phyloP scores from a whole-genome alignment of 1,140 invertebrate genomes.

The Acromyrmex heyeri region DNA sequence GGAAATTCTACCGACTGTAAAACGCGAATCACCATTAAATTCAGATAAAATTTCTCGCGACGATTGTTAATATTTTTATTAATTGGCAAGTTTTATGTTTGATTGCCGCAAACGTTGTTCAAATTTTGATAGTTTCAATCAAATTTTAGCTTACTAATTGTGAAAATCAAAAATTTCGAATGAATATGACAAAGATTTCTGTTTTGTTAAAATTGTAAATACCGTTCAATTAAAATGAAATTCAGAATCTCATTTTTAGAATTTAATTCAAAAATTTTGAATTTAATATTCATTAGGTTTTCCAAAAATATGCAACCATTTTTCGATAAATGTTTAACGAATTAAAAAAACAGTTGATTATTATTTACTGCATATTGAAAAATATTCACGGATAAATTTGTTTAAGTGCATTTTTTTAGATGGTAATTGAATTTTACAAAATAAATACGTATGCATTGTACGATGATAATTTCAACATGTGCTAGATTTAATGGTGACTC shows the following conservation, averaged over 20 bases:
- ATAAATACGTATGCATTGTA: too few relatives aligned
- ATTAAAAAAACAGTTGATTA: background rate
- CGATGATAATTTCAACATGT: background rate
- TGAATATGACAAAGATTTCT: background rate
- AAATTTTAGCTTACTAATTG: background rate
- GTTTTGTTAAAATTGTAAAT: background rate
- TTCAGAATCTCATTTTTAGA: background rate
- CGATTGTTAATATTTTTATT: background rate
- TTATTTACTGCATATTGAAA: conserved; percentile 2
- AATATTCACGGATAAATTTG: background rate
- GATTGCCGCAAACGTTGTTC: background rate
- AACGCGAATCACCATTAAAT: conserved; percentile 6
- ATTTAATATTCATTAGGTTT: background rate
- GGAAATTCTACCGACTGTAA: conserved; percentile 29
- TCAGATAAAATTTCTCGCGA: conserved; percentile 12
- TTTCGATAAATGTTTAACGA: background rate
- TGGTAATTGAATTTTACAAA: background rate
- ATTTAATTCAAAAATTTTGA: background rate
- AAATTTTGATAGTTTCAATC: conserved; percentile 21
- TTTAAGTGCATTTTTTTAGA: background rate
- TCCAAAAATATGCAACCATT: background rate
- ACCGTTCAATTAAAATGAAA: background rate
- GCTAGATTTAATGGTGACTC: conserved; percentile 29
- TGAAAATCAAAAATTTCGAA: background rate
- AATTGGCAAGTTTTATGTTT: background rate